A percentile compares a stretch with the other conserved stretches of the same genome.
Conservation (phyloP, 2,888 invertebrate species). For the Spialia ferax region DNA sequence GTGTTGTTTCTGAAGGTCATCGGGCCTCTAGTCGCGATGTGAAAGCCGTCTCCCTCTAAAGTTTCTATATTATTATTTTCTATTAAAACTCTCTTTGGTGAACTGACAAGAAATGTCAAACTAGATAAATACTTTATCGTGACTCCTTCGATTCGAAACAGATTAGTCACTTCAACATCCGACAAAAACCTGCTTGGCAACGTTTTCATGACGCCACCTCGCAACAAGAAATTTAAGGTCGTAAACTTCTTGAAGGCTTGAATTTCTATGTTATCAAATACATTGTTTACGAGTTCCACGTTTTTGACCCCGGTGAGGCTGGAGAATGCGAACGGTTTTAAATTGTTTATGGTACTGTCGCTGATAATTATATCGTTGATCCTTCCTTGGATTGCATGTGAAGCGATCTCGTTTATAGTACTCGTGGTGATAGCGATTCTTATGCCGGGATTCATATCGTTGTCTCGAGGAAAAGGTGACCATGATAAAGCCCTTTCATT, state of each 20-base stretch:
- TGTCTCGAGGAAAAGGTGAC: slow-evolving; percentile 86
- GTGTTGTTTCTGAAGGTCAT: slow-evolving; percentile 89
- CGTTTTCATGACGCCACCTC: slow-evolving; percentile 86
- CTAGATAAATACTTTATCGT: slow-evolving; percentile 88
- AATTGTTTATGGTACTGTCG: slow-evolving; percentile 86
- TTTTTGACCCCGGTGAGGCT: slow-evolving; percentile 89
- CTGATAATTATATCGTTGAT: slow-evolving; percentile 89
- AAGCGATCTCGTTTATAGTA: slow-evolving; percentile 83
- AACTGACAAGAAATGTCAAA: slow-evolving; percentile 89
- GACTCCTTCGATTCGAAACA: slow-evolving; percentile 89
- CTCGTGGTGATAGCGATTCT: slow-evolving; percentile 80
- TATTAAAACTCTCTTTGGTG: slow-evolving; percentile 88
- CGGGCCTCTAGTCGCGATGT: slow-evolving; percentile 86
- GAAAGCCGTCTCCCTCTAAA: slow-evolving; percentile 89
- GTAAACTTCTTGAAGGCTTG: slow-evolving; percentile 94
- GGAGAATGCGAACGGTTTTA: slow-evolving; percentile 92
- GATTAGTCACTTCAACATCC: slow-evolving; percentile 90
- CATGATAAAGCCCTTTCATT: slow-evolving; percentile 88
- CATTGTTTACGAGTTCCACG: slow-evolving; percentile 88
- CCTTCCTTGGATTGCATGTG: slow-evolving; percentile 90
- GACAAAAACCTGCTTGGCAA: slow-evolving; percentile 91
- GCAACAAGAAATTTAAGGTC: slow-evolving; percentile 88
- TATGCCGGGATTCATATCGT: slow-evolving; percentile 88
- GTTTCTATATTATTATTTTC: slow-evolving; percentile 86
- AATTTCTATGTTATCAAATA: slow-evolving; percentile 87